Conservation (phyloP, 2,113 vertebrate species). For the Pelecanus crispus region DNA sequence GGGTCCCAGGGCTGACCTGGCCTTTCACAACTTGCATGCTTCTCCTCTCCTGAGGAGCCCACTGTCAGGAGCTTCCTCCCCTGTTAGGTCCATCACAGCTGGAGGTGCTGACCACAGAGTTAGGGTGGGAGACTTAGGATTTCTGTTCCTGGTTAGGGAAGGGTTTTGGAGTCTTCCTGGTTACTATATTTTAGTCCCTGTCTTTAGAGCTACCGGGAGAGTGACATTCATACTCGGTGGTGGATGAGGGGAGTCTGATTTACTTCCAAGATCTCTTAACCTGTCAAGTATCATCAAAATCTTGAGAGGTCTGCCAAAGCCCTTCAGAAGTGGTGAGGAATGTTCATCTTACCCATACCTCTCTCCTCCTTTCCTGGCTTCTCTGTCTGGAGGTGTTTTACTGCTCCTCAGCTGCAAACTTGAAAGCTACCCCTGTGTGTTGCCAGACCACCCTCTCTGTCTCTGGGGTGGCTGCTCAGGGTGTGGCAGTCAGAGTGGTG, state of each 20-base stretch:
- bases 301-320: not conserved
- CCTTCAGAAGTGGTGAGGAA: not conserved
- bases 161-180: not conserved
- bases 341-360: accelerated
- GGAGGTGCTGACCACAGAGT: not conserved
- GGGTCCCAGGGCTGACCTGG: not conserved
- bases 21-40: not conserved
- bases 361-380: not conserved
- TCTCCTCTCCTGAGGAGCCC: not conserved
- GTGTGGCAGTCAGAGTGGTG: not conserved
- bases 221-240: not conserved
- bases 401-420: not conserved
- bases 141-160: not conserved
- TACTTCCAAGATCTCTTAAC: not conserved
- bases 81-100: not conserved
- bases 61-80: not conserved
- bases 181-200: not conserved
- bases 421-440: not conserved
- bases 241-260: not conserved
- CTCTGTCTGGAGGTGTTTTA: not conserved
- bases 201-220: not conserved
- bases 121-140: not conserved
- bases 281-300: not conserved
- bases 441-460: not conserved
- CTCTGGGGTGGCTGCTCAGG: not conserved